Evolutionary conservation across 2,113 vertebrate genomes (phyloP).

Genomic region (Myrmophylax atrothorax): DNA sequence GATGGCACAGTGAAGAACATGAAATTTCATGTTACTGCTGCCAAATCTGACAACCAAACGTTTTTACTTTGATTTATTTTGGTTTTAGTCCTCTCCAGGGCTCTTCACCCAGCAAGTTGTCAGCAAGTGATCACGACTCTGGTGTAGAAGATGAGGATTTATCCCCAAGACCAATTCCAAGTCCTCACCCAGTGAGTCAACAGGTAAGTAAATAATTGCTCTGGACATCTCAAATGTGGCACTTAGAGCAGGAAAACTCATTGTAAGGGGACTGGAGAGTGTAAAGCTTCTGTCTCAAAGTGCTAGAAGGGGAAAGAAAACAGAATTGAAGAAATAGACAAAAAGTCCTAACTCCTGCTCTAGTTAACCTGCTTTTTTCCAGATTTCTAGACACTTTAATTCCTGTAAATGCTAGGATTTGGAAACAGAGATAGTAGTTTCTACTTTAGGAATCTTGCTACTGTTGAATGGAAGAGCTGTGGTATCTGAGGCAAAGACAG

Average conservation of each 20-base stretch:
- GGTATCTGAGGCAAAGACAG: background rate
- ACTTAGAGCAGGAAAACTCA: background rate
- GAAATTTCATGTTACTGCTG: background rate
- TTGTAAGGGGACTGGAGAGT: background rate
- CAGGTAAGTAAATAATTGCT: constrained; percentile 77
- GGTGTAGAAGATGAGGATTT: constrained; percentile 95
- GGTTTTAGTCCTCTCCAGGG: constrained; percentile 29
- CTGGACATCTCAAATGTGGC: background rate
- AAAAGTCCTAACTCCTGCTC: background rate
- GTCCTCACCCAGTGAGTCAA: constrained; percentile 86
- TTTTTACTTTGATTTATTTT: background rate
- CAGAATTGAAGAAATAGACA: background rate
- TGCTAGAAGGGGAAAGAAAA: background rate
- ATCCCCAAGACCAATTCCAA: constrained; percentile 94
- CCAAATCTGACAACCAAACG: background rate
- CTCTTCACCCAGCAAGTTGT: constrained; percentile 67
- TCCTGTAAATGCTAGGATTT: background rate
- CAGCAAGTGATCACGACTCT: constrained; percentile 87
- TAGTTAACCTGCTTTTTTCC: background rate
- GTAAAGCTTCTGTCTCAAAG: background rate
- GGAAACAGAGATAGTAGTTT: background rate
- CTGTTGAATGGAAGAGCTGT: background rate
- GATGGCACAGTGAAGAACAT: background rate
- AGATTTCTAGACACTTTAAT: background rate
- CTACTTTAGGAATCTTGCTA: background rate